Percentiles rank a stretch among this genome's conserved stretches.
phyloP scores from a whole-genome alignment of 2,888 invertebrate genomes.

The Dryomyza anilis region DNA sequence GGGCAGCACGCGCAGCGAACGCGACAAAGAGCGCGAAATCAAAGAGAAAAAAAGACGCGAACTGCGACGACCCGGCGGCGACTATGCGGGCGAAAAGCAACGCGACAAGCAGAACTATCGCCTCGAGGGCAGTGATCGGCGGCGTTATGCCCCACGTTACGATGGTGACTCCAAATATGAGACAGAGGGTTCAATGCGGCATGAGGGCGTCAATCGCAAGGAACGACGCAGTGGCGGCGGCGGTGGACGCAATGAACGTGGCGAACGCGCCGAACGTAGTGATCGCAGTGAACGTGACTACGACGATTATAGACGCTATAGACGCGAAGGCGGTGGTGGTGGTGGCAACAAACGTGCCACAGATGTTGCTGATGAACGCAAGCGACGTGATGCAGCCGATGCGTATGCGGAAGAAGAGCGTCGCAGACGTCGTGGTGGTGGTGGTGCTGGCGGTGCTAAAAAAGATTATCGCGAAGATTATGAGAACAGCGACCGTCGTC shows the following conservation, averaged over 20 bases:
- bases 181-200: slow-evolving; percentile 65
- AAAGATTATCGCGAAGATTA: slow-evolving; percentile 37
- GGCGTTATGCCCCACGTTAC: slow-evolving; percentile 60
- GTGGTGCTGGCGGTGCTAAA: slow-evolving; percentile 30
- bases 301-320: slow-evolving; percentile 40
- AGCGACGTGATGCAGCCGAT: slow-evolving; percentile 33
- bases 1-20: slow-evolving; percentile 56
- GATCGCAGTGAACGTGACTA: slow-evolving; percentile 47
- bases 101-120: slow-evolving; percentile 36
- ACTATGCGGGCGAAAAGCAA: slow-evolving; percentile 32
- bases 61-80: slow-evolving; percentile 38
- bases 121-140: slow-evolving; percentile 36
- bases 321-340: slow-evolving; percentile 33
- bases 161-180: slow-evolving; percentile 73
- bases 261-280: slow-evolving; percentile 40
- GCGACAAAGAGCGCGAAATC: slow-evolving; percentile 52
- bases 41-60: slow-evolving; percentile 36
- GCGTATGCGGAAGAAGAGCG: slow-evolving; percentile 39
- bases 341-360: slow-evolving; percentile 43
- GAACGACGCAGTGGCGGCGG: slow-evolving; percentile 38
- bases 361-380: slow-evolving; percentile 34
- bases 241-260: slow-evolving; percentile 39
- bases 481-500: slow-evolving; percentile 42
- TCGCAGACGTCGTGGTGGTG: slow-evolving; percentile 37
- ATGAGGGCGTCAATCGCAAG: slow-evolving; percentile 40